Conservation (phyloP, 2,888 invertebrate genomes). For the Lithosia quadra region DNA sequence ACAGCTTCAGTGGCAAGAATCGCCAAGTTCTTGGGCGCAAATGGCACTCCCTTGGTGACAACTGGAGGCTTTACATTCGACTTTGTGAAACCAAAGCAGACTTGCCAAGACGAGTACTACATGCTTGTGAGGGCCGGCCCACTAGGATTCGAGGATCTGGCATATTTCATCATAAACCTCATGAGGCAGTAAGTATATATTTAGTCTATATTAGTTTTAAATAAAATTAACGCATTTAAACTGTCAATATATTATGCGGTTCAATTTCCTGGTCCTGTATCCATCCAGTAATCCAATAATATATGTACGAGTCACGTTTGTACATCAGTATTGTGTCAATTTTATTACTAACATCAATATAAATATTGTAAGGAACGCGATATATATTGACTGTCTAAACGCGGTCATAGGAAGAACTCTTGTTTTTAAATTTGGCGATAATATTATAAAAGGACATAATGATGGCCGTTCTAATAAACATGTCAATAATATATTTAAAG, state of each 20-base stretch:
- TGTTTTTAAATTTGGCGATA: background rate
- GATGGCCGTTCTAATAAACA: no score
- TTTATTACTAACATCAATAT: no score
- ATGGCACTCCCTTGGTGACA: slow-evolving; percentile 92
- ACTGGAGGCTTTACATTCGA: slow-evolving; percentile 94
- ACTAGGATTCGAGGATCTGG: slow-evolving; percentile 91
- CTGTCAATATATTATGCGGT: no score
- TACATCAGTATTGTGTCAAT: no score
- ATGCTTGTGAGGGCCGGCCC: slow-evolving; percentile 92
- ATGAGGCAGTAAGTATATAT: slow-evolving; percentile 88
- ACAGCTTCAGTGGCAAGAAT: slow-evolving; percentile 93
- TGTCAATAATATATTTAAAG: no score
- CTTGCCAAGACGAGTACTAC: slow-evolving; percentile 91
- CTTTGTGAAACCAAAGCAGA: slow-evolving; percentile 90
- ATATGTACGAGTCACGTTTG: no score
- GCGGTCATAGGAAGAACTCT: background rate
- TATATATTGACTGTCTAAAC: no score
- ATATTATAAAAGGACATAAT: no score
- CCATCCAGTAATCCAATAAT: no score
- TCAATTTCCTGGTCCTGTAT: no score
- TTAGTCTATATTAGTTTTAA: background rate
- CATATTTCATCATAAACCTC: slow-evolving; percentile 90
- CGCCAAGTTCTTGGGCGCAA: slow-evolving; percentile 91
- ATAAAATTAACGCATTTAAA: background rate
- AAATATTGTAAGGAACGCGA: no score